These are phyloP conservation scores for Heliothis peltigera DNA, from an alignment of 2,888 invertebrate species.

Conservation along the genomic window DNA sequence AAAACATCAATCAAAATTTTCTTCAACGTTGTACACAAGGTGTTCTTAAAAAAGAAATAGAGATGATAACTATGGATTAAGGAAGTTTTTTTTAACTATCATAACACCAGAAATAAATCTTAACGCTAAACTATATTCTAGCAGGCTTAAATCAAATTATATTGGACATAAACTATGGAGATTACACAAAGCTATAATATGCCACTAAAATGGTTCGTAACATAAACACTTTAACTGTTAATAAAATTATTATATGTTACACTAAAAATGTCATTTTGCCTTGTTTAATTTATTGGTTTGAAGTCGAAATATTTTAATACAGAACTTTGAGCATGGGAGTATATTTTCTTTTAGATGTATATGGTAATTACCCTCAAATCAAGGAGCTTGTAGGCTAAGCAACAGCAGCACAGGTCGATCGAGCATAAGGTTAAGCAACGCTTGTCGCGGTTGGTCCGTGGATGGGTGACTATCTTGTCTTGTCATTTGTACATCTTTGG, in stretches of 20 bases:
- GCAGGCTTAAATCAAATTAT: conserved; percentile 53
- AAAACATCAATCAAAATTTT: no score
- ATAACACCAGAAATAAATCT: background rate
- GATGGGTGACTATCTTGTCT: no score
- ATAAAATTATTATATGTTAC: conserved; percentile 52
- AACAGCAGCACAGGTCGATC: no score
- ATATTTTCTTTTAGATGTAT: background rate
- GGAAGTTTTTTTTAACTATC: no score
- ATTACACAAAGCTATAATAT: conserved; percentile 50
- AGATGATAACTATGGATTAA: no score
- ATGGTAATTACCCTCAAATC: background rate
- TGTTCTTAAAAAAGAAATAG: no score
- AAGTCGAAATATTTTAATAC: conserved; percentile 43
- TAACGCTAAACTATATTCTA: conserved; percentile 3
- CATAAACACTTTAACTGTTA: conserved; percentile 54
- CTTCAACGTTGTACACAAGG: no score
- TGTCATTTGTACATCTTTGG: no score
- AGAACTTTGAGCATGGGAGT: conserved; percentile 13
- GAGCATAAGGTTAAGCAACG: no score
- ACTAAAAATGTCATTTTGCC: conserved; percentile 49
- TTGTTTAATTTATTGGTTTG: conserved; percentile 29
- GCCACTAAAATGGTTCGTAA: conserved; percentile 45
- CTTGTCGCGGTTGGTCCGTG: no score
- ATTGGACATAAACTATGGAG: conserved; percentile 48
- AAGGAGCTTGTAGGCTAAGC: no score